Base-by-base conservation (phyloP, 2,797 vertebrate species). In the Notolabrus celidotus region DNA sequence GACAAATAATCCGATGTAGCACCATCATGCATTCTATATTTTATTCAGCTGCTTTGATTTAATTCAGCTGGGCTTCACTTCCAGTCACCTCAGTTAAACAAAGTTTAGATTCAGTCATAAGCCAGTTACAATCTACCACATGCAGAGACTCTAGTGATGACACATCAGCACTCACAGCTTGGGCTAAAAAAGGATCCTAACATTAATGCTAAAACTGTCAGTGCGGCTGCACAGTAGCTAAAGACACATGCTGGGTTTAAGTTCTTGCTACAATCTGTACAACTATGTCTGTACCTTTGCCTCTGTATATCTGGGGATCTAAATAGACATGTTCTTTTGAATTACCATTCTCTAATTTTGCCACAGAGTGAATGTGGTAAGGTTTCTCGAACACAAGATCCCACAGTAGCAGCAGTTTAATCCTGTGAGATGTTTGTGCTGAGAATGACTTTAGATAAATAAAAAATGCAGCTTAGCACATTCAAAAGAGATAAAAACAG, bases 111-210 rank as follows among this genome's bases (percentile, higher is more conserved):
- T 17, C 19, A 8, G 20, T 20, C n/a, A 22, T 7, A 20, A 16
- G 17, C 59, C 41, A 52, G 42, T 49, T 27, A 22, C 7, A 43
- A 38, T 49, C 42, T 5, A 45, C 31, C 22, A 12, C 34, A 38
- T 17, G n/a, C 58, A n/a, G 17, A 36, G n/a, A 49, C 19, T 38
- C 27, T n/a, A 50, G 20, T 33, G 27, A 66, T 11, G 69, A 57
- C 17, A 61, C 22, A 57, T 27, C 31, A 41, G 15, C 41, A 16
- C 34, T 45, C 41, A 42, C 42, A 62, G 42, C 51, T 71, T 54
- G 51, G 71, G 52, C 54, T 74, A 74, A 79, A 68, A 60, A 65
- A 60, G 33, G 38, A 56, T 36, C 5, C 41, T 46, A 12, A 65
- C 45, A 68, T 46, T 20, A 36, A 57, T 36, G 39, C 29, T 17